phyloP scores from a whole-genome alignment of 2,888 invertebrate species.

The Caenorhabditis wallacei region DNA sequence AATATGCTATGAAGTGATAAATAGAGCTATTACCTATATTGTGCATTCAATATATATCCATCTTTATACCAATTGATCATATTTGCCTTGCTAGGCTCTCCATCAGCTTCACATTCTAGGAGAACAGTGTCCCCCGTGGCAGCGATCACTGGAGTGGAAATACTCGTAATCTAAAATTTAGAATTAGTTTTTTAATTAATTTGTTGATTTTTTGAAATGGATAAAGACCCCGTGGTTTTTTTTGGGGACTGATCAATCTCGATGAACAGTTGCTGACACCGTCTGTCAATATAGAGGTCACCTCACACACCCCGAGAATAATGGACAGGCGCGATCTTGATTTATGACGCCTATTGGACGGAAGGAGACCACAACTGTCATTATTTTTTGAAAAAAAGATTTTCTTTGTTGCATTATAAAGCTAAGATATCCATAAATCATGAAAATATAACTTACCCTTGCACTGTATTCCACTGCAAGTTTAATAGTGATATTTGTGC shows the following conservation, averaged over 20 bases:
- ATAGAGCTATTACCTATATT: background rate
- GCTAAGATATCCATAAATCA: no score
- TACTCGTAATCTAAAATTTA: slow-evolving; percentile 71
- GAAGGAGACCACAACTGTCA: background rate
- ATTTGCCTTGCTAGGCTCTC: slow-evolving; percentile 73
- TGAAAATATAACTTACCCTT: slow-evolving; percentile 66
- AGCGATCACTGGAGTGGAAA: slow-evolving; percentile 80
- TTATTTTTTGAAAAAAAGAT: background rate
- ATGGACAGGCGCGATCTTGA: slow-evolving; percentile 36
- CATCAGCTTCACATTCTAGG: slow-evolving; percentile 82
- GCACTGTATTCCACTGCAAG: slow-evolving; percentile 80
- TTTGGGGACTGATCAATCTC: background rate
- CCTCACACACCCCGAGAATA: slow-evolving; percentile 18
- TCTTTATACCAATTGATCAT: slow-evolving; percentile 81
- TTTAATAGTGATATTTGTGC: slow-evolving; percentile 79
- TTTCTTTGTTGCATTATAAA: background rate
- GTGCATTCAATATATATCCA: slow-evolving; percentile 41
- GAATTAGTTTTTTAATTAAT: no score
- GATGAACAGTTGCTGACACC: slow-evolving; percentile 32
- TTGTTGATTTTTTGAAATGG: background rate
- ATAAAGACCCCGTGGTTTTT: slow-evolving; percentile 4
- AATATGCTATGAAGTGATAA: no score
- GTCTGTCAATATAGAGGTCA: slow-evolving; percentile 30
- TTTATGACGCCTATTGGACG: slow-evolving; percentile 9
- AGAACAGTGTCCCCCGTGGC: slow-evolving; percentile 79